phyloP scores from a whole-genome alignment of 2,888 invertebrate species.

The Cryptus viduatorius region DNA sequence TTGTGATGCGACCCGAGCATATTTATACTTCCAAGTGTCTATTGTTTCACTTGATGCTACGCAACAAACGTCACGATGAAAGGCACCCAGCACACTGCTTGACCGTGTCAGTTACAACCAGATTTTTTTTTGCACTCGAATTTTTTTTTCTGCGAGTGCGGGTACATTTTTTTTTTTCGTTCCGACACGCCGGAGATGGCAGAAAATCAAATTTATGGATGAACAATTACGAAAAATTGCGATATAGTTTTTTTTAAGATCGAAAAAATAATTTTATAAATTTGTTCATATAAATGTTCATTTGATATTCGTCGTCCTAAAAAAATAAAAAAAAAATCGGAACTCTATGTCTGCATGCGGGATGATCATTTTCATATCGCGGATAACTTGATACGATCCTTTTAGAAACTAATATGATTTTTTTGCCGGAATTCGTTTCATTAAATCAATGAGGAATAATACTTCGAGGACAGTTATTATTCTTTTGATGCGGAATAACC shows the following conservation, averaged over 20 bases:
- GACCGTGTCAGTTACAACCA: constrained; percentile 28
- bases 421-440: constrained; percentile 44
- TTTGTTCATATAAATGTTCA: background rate
- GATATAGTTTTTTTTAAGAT: background rate
- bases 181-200: background rate
- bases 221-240: background rate
- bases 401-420: background rate
- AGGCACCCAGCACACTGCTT: constrained; percentile 21
- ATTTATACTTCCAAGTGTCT: constrained; percentile 73
- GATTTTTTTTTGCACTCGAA: constrained; percentile 12
- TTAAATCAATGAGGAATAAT: constrained; percentile 28
- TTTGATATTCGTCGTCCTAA: no score
- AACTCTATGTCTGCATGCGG: background rate
- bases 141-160: constrained; percentile 21
- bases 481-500: background rate
- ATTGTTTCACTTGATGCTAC: constrained; percentile 66
- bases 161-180: constrained; percentile 25
- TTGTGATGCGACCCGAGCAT: constrained; percentile 76
- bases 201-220: constrained; percentile 1
- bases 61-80: constrained; percentile 54
- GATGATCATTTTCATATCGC: background rate
- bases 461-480: constrained; percentile 15
- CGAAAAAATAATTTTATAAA: background rate
- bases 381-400: background rate
- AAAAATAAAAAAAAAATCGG: no score